Percentiles rank a stretch among this genome's conserved stretches.
phyloP scores from a whole-genome alignment of 2,113 vertebrate species.

The Myrmecophaga tridactyla region DNA sequence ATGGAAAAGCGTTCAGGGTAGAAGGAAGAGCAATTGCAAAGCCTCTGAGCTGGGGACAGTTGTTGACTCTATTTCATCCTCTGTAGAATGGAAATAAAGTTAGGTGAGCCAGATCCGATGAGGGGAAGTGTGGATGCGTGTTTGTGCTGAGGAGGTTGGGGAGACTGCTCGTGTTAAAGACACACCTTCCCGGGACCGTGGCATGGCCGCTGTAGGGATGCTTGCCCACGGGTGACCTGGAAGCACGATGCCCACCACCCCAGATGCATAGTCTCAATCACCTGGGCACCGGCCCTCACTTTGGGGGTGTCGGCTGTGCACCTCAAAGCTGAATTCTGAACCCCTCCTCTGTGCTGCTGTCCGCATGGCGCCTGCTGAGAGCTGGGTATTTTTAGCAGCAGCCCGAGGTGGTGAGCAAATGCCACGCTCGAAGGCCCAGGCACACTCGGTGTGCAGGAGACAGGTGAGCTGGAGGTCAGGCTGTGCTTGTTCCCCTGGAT shows the following conservation, averaged over 20 bases:
- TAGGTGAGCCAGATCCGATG: background rate
- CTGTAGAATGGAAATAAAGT: rapidly evolving
- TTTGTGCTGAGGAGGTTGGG: too few species aligned
- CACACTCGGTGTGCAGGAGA: too few species aligned
- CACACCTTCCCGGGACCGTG: rapidly evolving
- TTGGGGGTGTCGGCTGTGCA: background rate
- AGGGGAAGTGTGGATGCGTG: rapidly evolving
- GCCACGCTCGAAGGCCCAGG: rapidly evolving
- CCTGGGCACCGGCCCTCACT: background rate
- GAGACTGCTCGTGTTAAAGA: too few species aligned
- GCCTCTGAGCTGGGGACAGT: background rate
- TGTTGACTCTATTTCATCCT: rapidly evolving
- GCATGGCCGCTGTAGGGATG: background rate
- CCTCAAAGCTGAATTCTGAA: background rate
- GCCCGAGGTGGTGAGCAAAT: rapidly evolving
- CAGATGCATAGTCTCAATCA: background rate
- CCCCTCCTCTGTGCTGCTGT: background rate
- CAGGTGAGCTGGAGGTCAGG: background rate
- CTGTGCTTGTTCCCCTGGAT: conserved; percentile 48
- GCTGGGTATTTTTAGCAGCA: background rate
- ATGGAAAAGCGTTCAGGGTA: background rate
- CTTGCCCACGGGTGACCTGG: rapidly evolving
- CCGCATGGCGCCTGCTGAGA: background rate
- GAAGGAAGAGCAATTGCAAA: background rate
- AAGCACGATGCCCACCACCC: rapidly evolving